These are phyloP conservation scores for Acronicta psi DNA, from an alignment of 2,888 invertebrate genomes.

Conservation along the genomic window DNA sequence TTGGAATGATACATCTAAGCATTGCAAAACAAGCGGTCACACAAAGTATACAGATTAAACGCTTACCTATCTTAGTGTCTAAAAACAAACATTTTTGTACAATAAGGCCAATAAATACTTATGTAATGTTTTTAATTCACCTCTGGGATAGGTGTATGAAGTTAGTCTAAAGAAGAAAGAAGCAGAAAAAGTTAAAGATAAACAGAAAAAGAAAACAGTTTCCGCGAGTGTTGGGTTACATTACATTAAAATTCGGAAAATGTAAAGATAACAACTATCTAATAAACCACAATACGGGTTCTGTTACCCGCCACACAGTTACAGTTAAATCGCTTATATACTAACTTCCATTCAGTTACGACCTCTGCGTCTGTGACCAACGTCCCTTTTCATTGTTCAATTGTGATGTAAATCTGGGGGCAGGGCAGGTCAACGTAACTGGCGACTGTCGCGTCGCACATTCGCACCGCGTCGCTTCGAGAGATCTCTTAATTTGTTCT, in stretches of 20 bases:
- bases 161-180: too few species aligned
- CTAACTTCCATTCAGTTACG: constrained; percentile 54
- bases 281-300: constrained; percentile 35
- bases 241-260: constrained; percentile 38
- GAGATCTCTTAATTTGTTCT: constrained; percentile 64
- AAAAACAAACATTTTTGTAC: too few species aligned
- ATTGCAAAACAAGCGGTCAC: too few species aligned
- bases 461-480: constrained; percentile 17
- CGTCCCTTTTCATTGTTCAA: constrained; percentile 14
- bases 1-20: too few species aligned
- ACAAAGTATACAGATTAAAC: too few species aligned
- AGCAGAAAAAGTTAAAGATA: too few species aligned
- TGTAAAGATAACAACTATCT: constrained; percentile 40
- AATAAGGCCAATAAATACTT: too few species aligned
- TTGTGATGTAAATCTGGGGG: constrained; percentile 36
- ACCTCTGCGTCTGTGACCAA: constrained; percentile 26
- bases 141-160: too few species aligned
- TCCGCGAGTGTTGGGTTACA: constrained; percentile 38
- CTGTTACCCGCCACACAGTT: constrained; percentile 42
- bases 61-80: too few species aligned
- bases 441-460: constrained; percentile 44
- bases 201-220: constrained; percentile 7
- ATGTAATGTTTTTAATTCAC: too few species aligned
- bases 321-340: constrained; percentile 57
- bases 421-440: constrained; percentile 53